A percentile compares a stretch with the other conserved stretches of the same genome.
phyloP scores from a whole-genome alignment of 2,113 vertebrate species.

The Balaeniceps rex region DNA sequence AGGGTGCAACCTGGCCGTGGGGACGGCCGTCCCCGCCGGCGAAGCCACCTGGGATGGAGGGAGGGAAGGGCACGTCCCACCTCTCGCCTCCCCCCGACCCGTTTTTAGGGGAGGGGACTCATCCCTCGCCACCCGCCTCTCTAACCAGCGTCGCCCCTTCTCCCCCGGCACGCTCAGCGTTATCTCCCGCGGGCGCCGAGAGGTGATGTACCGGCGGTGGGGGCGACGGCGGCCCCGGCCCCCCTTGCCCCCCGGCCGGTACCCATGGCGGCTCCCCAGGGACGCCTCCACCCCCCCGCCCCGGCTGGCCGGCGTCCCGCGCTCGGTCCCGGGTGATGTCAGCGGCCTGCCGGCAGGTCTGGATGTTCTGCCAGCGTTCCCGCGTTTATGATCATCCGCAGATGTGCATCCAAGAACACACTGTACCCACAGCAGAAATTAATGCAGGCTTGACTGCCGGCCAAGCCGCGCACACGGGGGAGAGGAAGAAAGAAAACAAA shows the following conservation, averaged over 20 bases:
- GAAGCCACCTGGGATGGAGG: not conserved
- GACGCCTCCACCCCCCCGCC: not conserved
- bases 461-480: constrained; percentile 90
- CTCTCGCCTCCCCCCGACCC: not conserved
- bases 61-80: not conserved
- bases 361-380: constrained; percentile 99
- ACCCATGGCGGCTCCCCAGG: not conserved
- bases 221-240: not conserved
- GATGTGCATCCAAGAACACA: constrained; percentile 99
- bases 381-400: constrained; percentile 99
- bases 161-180: not conserved
- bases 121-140: not conserved
- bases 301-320: constrained; percentile 80
- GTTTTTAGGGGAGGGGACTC: not conserved
- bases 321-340: constrained; percentile 92
- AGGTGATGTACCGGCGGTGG: not conserved
- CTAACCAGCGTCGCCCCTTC: rapidly evolving
- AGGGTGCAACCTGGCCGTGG: no score
- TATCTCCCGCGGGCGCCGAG: not conserved
- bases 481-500: constrained; percentile 80
- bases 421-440: constrained; percentile 99
- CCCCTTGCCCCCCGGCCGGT: not conserved
- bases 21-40: no score
- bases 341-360: constrained; percentile 97
- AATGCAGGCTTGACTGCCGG: constrained; percentile 95